Conservation (phyloP, 2,113 vertebrate species). For the Pseudois nayaur region DNA sequence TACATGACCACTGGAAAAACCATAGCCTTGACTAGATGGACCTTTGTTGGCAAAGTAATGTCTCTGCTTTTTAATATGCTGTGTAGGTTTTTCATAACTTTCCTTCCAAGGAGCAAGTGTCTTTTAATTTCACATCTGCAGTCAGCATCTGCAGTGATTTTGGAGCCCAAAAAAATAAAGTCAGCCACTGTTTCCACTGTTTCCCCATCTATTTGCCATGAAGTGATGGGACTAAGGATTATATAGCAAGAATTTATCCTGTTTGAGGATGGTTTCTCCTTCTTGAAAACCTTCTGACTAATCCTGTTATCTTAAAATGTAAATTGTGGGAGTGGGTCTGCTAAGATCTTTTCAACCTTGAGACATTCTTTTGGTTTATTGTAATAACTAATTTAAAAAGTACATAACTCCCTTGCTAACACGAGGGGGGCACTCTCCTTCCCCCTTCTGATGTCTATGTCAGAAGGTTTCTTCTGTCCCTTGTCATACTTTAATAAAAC, state of each 20-base stretch:
- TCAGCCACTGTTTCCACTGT: neutral
- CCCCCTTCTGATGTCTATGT: neutral
- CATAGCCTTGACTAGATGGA: neutral
- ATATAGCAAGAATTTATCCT: neutral
- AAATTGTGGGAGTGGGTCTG: neutral
- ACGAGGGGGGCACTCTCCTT: neutral
- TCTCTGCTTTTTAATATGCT: neutral
- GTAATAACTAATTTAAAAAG: neutral
- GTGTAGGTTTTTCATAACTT: neutral
- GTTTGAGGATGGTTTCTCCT: neutral
- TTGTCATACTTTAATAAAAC: neutral
- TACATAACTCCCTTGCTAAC: neutral
- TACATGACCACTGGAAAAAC: neutral
- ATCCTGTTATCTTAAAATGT: neutral
- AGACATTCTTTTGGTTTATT: neutral
- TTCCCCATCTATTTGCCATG: neutral
- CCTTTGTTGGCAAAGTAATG: neutral
- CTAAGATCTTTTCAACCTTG: neutral
- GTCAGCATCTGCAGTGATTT: neutral
- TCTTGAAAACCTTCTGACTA: neutral
- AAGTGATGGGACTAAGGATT: neutral
- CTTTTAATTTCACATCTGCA: neutral
- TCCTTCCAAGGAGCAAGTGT: neutral
- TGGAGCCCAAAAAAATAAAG: accelerated
- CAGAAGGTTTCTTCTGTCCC: neutral